Conservation (phyloP, 2,888 invertebrate genomes). For the Plagiodera versicolora region DNA sequence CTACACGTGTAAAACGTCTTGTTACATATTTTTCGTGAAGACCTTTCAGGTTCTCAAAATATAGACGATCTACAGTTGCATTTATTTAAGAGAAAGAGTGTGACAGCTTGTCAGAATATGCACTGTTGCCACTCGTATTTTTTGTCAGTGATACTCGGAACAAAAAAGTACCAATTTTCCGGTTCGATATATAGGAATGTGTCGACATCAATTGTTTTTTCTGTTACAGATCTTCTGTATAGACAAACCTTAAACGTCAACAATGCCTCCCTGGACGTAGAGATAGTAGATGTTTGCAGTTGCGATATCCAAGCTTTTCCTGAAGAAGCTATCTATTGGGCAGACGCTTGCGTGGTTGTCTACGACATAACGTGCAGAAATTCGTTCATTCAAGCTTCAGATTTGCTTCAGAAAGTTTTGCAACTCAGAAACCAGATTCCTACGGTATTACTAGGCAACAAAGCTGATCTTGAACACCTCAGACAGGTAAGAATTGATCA, state of each 20-base stretch:
- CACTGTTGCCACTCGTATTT: no score
- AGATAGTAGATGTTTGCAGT: conserved; percentile 78
- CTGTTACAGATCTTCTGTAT: conserved; percentile 72
- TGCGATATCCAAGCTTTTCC: conserved; percentile 61
- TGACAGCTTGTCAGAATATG: no score
- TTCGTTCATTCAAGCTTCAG: conserved; percentile 70
- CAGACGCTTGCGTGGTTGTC: conserved; percentile 75
- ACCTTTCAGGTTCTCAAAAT: no score
- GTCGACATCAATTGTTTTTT: conserved; percentile 22
- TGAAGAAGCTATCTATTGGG: conserved; percentile 70
- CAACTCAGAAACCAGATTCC: conserved; percentile 57
- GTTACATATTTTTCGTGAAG: no score
- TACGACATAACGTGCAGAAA: conserved; percentile 75
- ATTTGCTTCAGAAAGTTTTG: conserved; percentile 62
- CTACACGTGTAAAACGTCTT: background rate
- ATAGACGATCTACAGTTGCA: no score
- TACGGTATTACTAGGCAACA: conserved; percentile 74
- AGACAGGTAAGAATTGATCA: conserved; percentile 62
- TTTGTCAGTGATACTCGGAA: no score
- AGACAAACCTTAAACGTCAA: conserved; percentile 74
- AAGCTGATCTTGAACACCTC: conserved; percentile 77
- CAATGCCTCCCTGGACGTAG: conserved; percentile 72
- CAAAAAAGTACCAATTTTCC: no score
- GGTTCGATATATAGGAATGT: no score
- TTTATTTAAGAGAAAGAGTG: no score